Base-by-base conservation (phyloP, 1,140 invertebrate species). In the Drosophila mauritiana region DNA sequence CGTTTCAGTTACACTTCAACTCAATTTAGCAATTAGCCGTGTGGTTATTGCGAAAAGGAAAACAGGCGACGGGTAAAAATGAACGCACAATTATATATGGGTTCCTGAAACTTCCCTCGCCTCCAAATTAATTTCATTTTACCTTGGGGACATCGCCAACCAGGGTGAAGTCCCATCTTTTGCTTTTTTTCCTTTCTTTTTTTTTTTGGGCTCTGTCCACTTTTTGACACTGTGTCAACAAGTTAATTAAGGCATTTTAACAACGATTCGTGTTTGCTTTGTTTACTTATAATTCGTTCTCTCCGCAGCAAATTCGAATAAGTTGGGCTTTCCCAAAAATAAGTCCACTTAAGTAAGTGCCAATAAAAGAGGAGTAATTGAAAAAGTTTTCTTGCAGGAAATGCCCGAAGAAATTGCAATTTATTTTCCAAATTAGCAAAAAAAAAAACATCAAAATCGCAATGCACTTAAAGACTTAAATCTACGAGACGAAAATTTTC, bases 191-290 rank as follows among this genome's bases (percentile, higher is more conserved):
- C 8, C 7, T 8, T 0, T 8, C 8, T 31, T 8, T 10, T 31
- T 72, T 54, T 68, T 55, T 52, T 63, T 55, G 34, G 34, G 39
- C 36, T 46, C 15, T 1, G 42, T 48, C 15, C 52, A 48, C 58
- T 72, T 77, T 89, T 58, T 39, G 70, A 53, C 68, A 67, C 58
- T 73, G 62, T 80, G 85, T 89, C 84, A 89, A 89, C 84, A 89
- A 89, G 80, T 89, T 89, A 89, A 89, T 89, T 89, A 89, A 89
- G 73, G 64, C 84, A 89, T 69, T 88, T 88, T 80, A 58, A 84
- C 80, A 89, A 84, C 73, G 76, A 88, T 88, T 88, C 76, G 43
- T 77, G 57, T 70, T 76, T 69, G 46, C 52, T 49, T 56, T 36
- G 37, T 54, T 64, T 46, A 22, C 36, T 57, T 40, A 34, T 25